Evolutionary conservation across 2,113 vertebrate species (phyloP).

Genomic region (Cervus canadensis): DNA sequence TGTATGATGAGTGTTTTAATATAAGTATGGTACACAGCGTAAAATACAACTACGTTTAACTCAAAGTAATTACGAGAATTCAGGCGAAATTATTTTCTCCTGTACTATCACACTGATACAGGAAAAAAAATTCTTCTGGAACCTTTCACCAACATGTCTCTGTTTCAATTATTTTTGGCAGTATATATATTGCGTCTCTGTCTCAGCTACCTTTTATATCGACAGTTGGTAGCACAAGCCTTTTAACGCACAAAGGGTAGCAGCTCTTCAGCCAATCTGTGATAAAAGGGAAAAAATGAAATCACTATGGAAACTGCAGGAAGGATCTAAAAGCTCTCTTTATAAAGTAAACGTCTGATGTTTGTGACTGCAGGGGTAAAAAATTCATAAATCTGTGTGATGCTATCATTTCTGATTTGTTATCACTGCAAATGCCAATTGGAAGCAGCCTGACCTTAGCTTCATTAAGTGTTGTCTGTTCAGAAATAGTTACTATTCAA

Average conservation of each 20-base stretch:
- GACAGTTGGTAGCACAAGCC: conserved; percentile 84
- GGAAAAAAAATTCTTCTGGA: conserved; percentile 51
- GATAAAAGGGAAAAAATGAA: conserved; percentile 86
- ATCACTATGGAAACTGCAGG: conserved; percentile 90
- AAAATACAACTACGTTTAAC: conserved; percentile 69
- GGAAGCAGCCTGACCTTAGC: conserved; percentile 80
- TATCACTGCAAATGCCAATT: conserved; percentile 82
- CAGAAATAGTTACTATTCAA: conserved; percentile 78
- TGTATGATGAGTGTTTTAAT: conserved; percentile 67
- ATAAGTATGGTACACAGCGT: conserved; percentile 64
- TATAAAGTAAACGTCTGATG: conserved; percentile 88
- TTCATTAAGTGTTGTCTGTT: conserved; percentile 82
- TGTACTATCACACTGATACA: conserved; percentile 61
- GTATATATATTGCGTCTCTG: conserved; percentile 71
- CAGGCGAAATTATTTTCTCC: conserved; percentile 72
- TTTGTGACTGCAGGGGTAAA: conserved; percentile 84
- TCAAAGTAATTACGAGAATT: conserved; percentile 78
- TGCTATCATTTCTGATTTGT: conserved; percentile 85
- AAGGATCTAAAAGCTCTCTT: conserved; percentile 89
- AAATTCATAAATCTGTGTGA: conserved; percentile 86
- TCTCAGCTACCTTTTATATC: conserved; percentile 80
- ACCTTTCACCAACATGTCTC: conserved; percentile 68
- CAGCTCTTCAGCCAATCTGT: conserved; percentile 86
- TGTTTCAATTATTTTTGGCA: conserved; percentile 82
- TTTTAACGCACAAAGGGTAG: conserved; percentile 86